Conservation (phyloP, 1,140 invertebrate genomes). For the Helicoverpa zea region DNA sequence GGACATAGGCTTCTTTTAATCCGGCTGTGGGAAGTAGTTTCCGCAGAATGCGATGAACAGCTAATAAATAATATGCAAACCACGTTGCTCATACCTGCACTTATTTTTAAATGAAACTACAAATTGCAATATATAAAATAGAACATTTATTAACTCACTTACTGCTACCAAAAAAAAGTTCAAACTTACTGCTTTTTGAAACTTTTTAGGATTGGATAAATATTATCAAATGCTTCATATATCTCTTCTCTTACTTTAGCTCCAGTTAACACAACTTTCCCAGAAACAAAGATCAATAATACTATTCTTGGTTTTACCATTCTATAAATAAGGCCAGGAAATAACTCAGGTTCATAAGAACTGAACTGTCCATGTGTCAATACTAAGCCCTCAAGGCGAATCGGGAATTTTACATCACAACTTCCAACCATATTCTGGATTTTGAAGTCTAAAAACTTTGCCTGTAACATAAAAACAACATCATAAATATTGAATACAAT, state of each 20-base stretch:
- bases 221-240: constrained; percentile 99
- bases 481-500: background rate
- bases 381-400: constrained; percentile 98
- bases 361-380: constrained; percentile 99
- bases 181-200: constrained; percentile 95
- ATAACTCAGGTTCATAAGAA: constrained; percentile 97
- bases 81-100: too few species aligned
- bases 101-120: constrained; percentile 2
- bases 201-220: constrained; percentile 99
- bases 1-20: too few species aligned
- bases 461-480: constrained; percentile 88
- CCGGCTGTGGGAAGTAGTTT: too few species aligned
- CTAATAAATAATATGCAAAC: too few species aligned
- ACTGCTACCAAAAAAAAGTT: background rate
- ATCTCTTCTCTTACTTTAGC: constrained; percentile 99
- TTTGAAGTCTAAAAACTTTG: constrained; percentile 99
- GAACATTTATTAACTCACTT: constrained; percentile 19
- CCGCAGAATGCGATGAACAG: too few species aligned
- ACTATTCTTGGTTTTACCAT: constrained; percentile 99
- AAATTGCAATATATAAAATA: constrained; percentile 30
- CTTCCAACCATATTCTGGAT: constrained; percentile 99
- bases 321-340: constrained; percentile 99
- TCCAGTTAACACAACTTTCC: constrained; percentile 99
- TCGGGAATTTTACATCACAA: constrained; percentile 99
- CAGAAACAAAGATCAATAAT: constrained; percentile 99